Conservation (phyloP, 2,113 vertebrate genomes). For the Catharus minimus region DNA sequence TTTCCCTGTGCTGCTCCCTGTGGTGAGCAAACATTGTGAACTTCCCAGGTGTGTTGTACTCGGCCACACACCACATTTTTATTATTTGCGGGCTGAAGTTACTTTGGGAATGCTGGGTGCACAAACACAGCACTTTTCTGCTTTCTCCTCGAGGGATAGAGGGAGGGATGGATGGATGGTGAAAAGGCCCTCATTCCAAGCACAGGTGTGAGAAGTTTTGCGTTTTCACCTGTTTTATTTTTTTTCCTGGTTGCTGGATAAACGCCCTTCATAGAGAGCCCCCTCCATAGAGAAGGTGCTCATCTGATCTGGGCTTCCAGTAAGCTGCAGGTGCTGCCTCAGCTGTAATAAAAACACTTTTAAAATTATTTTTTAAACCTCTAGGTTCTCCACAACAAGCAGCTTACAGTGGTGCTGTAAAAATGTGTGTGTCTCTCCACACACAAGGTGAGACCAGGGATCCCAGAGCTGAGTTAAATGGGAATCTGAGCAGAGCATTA, state of each 20-base stretch:
- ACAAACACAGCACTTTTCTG: fast-evolving
- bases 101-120: fast-evolving
- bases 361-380: too few species aligned
- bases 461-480: neutral
- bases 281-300: fast-evolving
- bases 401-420: neutral
- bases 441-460: fast-evolving
- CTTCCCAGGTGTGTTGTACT: neutral
- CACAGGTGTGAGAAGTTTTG: too few species aligned
- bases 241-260: neutral
- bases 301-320: neutral
- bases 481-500: neutral
- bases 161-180: neutral
- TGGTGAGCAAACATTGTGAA: neutral
- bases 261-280: fast-evolving
- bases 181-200: neutral
- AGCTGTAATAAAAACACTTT: neutral
- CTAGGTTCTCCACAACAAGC: neutral
- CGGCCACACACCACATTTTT: fast-evolving
- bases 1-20: neutral
- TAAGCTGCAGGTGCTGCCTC: fast-evolving
- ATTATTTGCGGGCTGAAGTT: neutral
- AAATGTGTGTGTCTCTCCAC: neutral
- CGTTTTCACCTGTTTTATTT: fast-evolving
- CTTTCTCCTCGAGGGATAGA: neutral